Evolutionary conservation across 2,113 vertebrate genomes (phyloP).

Genomic region (Noctilio leporinus): DNA sequence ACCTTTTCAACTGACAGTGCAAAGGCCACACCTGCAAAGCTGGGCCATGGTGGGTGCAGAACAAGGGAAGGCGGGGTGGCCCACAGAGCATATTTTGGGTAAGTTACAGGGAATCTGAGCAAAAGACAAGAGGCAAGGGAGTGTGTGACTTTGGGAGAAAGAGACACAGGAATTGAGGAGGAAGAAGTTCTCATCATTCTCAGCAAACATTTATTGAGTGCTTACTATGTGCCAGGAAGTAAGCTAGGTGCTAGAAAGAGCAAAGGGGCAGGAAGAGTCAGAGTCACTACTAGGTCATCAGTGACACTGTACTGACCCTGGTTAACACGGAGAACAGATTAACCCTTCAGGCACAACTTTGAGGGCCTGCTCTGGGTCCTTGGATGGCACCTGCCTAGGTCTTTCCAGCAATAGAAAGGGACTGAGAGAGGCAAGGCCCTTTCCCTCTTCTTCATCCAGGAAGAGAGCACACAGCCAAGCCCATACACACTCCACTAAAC

Average conservation of each 20-base stretch:
- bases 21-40: not conserved
- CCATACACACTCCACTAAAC: not conserved
- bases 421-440: not conserved
- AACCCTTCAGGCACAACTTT: not conserved
- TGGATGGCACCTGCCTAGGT: not conserved
- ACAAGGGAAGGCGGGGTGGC: not conserved
- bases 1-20: not conserved
- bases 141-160: not conserved
- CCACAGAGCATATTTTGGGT: not conserved
- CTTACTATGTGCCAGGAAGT: constrained; percentile 47
- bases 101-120: not conserved
- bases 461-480: not conserved
- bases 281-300: not conserved
- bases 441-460: not conserved
- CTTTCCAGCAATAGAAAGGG: not conserved
- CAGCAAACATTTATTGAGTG: constrained; percentile 63
- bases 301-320: not conserved
- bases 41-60: not conserved
- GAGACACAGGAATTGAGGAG: not conserved
- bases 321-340: not conserved
- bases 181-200: constrained; percentile 10
- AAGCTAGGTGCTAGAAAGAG: constrained; percentile 29
- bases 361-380: not conserved
- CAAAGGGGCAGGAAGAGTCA: constrained; percentile 3
- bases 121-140: not conserved